Percentiles rank a stretch among this genome's conserved stretches.
These are phyloP conservation scores for Eunapius fragilis DNA, from an alignment of 37 sponge, comb jelly and placozoan species.

Conservation along the genomic window DNA sequence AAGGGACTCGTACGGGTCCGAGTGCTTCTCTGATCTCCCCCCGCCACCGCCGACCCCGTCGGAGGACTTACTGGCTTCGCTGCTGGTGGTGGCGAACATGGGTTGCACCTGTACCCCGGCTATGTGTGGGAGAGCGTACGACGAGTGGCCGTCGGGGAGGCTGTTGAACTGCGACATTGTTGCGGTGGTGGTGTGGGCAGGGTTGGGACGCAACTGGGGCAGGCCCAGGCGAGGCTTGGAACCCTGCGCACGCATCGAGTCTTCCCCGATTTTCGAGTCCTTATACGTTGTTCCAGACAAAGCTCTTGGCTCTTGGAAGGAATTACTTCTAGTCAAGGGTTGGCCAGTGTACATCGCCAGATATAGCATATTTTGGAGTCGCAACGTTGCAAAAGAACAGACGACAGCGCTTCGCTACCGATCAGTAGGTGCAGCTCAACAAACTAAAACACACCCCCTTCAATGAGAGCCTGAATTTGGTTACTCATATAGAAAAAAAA, in stretches of 20 bases:
- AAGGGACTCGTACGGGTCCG: slow-evolving; percentile 9
- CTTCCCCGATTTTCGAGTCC: background rate
- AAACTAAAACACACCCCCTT: background rate
- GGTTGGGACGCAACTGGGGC: slow-evolving; percentile 45
- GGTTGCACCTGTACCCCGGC: slow-evolving; percentile 80
- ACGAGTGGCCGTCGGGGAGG: slow-evolving; percentile 25
- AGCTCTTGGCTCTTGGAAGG: slow-evolving; percentile 56
- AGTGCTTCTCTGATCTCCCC: no score
- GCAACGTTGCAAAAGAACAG: background rate
- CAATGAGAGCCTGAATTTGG: background rate
- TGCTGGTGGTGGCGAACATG: slow-evolving; percentile 42
- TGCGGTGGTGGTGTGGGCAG: background rate
- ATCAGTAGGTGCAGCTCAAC: background rate
- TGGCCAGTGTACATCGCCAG: slow-evolving; percentile 77
- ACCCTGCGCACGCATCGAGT: background rate
- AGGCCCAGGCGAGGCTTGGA: slow-evolving; percentile 24
- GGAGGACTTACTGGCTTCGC: slow-evolving; percentile 1
- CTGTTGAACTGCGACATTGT: slow-evolving; percentile 24
- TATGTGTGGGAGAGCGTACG: slow-evolving; percentile 51
- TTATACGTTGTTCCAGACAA: slow-evolving; percentile 1
- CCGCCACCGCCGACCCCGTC: background rate
- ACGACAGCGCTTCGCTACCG: background rate
- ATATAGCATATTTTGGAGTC: background rate
- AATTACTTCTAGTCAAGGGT: slow-evolving; percentile 65
- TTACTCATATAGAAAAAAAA: background rate